Evolutionary conservation across 2,113 vertebrate genomes (phyloP).

Genomic region (Haemorhous mexicanus): DNA sequence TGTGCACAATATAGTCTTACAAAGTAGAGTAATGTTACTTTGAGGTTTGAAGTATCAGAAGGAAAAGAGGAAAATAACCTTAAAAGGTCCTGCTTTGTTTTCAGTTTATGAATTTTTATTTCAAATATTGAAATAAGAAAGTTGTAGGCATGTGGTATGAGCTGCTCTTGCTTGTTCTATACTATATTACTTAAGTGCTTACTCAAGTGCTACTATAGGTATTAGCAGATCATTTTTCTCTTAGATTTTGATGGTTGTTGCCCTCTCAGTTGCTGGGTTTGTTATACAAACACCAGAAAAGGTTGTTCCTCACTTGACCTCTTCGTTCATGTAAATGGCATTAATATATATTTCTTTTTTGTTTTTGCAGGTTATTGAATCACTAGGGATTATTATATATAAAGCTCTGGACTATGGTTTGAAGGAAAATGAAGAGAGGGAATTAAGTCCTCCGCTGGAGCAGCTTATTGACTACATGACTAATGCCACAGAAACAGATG

Average conservation of each 20-base stretch:
- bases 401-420: constrained; percentile 97
- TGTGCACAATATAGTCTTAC: background rate
- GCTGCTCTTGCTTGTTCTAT: background rate
- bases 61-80: background rate
- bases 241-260: background rate
- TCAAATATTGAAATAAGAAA: background rate
- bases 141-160: background rate
- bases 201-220: background rate
- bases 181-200: background rate
- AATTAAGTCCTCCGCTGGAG: constrained; percentile 93
- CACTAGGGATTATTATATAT: constrained; percentile 96
- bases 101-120: background rate
- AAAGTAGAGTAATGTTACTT: background rate
- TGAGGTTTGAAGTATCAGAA: background rate
- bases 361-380: constrained; percentile 86
- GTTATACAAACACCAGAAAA: background rate
- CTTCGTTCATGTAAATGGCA: background rate
- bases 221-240: background rate
- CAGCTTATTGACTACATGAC: constrained; percentile 96
- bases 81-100: background rate
- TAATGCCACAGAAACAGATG: constrained; percentile 82
- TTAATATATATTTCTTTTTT: background rate
- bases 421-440: constrained; percentile 95
- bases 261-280: background rate
- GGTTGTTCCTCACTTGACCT: background rate